Percentiles rank a stretch among this genome's conserved stretches.
phyloP scores from a whole-genome alignment of 2,113 vertebrate genomes.

The Dicaeum eximium region DNA sequence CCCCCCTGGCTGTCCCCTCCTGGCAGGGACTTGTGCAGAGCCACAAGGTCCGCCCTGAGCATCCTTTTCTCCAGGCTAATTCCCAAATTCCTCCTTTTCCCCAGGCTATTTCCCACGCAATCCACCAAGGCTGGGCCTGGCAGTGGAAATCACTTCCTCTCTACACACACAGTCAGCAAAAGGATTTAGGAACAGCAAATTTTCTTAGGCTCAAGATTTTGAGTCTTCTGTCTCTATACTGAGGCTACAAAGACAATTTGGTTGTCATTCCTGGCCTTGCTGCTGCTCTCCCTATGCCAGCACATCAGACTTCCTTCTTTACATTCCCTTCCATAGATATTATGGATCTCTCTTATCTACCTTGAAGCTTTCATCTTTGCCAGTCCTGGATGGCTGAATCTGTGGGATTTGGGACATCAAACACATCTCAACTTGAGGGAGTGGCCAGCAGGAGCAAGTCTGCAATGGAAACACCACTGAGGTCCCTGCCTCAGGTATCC shows the following conservation, averaged over 20 bases:
- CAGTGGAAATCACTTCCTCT: not conserved
- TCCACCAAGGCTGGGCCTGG: not conserved
- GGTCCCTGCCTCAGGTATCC: not conserved
- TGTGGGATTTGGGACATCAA: not conserved
- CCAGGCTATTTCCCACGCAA: not conserved
- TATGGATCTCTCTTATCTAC: not conserved
- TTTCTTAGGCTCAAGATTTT: not conserved
- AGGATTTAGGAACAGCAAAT: not conserved
- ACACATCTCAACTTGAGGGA: fast-evolving
- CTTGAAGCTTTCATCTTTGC: not conserved
- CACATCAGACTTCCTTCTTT: not conserved
- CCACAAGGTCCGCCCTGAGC: not conserved
- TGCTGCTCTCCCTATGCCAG: not conserved
- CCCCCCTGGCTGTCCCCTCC: not conserved
- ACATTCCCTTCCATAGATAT: not conserved
- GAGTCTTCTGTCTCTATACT: not conserved
- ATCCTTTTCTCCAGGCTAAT: not conserved
- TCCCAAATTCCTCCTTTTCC: not conserved
- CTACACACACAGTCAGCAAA: not conserved
- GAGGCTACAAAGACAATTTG: not conserved
- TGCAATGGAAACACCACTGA: not conserved
- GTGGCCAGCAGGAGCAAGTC: not conserved
- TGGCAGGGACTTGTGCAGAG: not conserved
- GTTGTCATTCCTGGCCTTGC: not conserved
- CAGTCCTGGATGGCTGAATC: not conserved